Conservation (phyloP, 2,797 vertebrate species). For the Emys orbicularis region DNA sequence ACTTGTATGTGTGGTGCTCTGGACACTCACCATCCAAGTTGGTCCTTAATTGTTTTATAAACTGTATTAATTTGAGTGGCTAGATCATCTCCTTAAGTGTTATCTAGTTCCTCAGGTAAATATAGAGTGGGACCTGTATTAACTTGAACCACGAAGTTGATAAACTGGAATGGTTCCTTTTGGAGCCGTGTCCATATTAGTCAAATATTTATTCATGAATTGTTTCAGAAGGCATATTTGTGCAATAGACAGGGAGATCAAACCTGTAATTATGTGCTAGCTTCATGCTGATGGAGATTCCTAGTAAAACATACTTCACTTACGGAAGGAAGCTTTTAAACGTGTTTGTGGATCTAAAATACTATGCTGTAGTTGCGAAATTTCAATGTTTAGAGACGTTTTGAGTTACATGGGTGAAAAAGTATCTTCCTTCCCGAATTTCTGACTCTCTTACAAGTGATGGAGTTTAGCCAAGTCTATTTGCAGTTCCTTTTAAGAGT, state of each 20-base stretch:
- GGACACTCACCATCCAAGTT: not conserved
- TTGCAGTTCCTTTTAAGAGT: not conserved
- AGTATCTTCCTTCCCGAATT: not conserved
- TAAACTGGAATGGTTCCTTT: constrained; percentile 75
- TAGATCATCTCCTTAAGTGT: constrained; percentile 12
- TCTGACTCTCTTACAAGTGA: not conserved
- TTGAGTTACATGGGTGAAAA: not conserved
- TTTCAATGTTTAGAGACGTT: not conserved
- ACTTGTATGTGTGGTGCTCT: constrained; percentile 28
- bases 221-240: constrained; percentile 68
- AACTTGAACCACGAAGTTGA: constrained; percentile 63
- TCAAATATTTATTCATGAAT: constrained; percentile 69
- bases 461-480: not conserved
- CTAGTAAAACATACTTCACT: not conserved
- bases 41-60: not conserved
- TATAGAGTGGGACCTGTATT: constrained; percentile 63
- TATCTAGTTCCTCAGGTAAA: constrained; percentile 56
- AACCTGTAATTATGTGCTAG: constrained; percentile 69
- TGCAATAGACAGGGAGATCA: constrained; percentile 61
- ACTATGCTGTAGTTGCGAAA: not conserved
- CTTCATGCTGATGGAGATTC: constrained; percentile 5
- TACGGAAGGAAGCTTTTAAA: constrained; percentile 25
- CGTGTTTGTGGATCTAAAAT: not conserved
- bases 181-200: constrained; percentile 34
- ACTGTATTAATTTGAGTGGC: not conserved